Evolutionary conservation across 2,888 invertebrate genomes (phyloP), one percentile per base, ranked within the genome.

Genomic region (Acanthosepion pharaonis): DNA sequence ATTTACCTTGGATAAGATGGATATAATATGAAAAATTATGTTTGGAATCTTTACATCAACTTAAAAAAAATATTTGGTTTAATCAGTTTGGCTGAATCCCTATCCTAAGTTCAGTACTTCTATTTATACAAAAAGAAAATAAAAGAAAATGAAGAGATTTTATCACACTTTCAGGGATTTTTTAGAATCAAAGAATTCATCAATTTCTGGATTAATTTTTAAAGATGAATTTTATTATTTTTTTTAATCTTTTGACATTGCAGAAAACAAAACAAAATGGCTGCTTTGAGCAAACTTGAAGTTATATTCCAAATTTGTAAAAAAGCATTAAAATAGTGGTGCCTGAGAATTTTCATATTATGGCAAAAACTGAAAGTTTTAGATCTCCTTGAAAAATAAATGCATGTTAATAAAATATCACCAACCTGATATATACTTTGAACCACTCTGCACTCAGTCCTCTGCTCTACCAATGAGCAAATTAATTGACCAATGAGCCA

Each of bases 391-490:
- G 78, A 78, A 78, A 42, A n/a, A 78, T 4, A n/a, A 33, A 3
- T 78, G 78, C n/a, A 78, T 78, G n/a, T 33, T n/a, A 18, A 11
- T 78, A n/a, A 78, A n/a, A 78, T n/a, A 20, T 15, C 23, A 78
- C n/a, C 4, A 59, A 78, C 18, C 78, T 33, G n/a, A 78, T 78
- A 15, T 78, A 9, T 78, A 78, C 28, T 78, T 55, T 15, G 20
- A 42, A 42, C 42, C 42, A 42, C 42, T 18, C 28, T 28, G 28
- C 28, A 78, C 9, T 78, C 78, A 78, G 78, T 78, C 78, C 78
- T 78, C 78, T 78, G 78, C 78, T 33, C 78, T 78, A 78, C 78
- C 78, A 78, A 33, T 78, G n/a, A 78, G 78, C 78, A n/a, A 78
- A 15, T 78, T 78, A 78, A 78, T 78, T 78, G n/a, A n/a, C 78